Conservation (phyloP, 2,113 vertebrate genomes). For the Microcebus murinus region DNA sequence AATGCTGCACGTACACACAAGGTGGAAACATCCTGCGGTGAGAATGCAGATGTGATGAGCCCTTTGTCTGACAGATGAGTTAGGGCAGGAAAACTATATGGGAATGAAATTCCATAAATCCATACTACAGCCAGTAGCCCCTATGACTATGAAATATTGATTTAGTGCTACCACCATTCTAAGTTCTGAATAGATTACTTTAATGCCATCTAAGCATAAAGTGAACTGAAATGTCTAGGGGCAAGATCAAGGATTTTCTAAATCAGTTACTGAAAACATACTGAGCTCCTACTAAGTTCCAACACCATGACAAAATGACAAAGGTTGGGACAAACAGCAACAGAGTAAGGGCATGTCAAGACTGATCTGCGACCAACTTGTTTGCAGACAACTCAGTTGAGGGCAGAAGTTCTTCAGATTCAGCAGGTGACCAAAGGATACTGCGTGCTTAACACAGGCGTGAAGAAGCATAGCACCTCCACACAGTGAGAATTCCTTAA, state of each 20-base stretch:
- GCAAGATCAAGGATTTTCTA: background rate
- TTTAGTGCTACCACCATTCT: background rate
- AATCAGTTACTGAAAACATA: background rate
- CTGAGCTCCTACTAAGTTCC: background rate
- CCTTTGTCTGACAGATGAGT: background rate
- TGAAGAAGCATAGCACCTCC: background rate
- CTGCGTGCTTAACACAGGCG: background rate
- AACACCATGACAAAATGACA: background rate
- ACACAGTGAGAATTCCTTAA: background rate
- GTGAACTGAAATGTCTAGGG: background rate
- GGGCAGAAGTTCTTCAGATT: background rate
- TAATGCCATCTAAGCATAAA: background rate
- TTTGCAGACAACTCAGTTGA: background rate
- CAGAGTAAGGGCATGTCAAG: background rate
- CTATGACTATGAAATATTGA: background rate
- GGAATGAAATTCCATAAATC: conserved; percentile 21
- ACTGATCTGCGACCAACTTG: background rate
- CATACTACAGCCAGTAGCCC: background rate
- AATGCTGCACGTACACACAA: background rate
- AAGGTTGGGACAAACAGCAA: background rate
- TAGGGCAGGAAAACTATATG: background rate
- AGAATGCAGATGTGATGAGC: background rate
- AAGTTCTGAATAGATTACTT: background rate
- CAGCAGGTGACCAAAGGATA: background rate
- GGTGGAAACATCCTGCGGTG: background rate